Base-by-base conservation (phyloP, 2,797 vertebrate species). In the Uromys caudimaculatus region DNA sequence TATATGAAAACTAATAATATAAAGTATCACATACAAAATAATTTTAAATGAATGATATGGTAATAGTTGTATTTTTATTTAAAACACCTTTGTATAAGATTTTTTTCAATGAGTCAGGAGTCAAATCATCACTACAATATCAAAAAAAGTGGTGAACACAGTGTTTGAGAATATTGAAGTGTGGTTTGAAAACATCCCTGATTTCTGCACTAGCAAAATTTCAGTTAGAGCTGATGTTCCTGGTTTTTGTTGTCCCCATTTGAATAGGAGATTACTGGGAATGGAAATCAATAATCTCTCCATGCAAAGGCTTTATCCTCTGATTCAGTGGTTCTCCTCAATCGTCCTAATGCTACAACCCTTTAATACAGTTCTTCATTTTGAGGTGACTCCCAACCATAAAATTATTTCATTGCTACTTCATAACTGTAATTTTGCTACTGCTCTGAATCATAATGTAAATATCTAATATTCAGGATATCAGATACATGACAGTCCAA, bases 221-320 rank as follows among this genome's bases (percentile, higher is more conserved):
- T 83, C 1, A 3, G 29, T 2, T 44, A 41, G 12, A 78, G 27
- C 27, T 69, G 13, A 88, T 38, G 11, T 47, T 60, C 35, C n/a
- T 60, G 16, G 52, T 29, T 9, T 54, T 73, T 95, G 41, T 4
- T 95, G 52, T 35, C 64, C 41, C 52, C 32, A n/a, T 81, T 41
- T 95, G 35, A 89, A 60, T 62, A 47, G 58, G 29, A 47, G 41
- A 54, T 76, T 54, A n/a, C 52, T n/a, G 5, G 92, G 92, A 93
- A 58, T 21, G 93, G 93, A 96, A 93, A 94, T 44, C 35, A 56
- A 87, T 86, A 93, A n/a, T 95, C 92, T 97, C 85, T 38, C 38
- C 35, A 84, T 54, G 38, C n/a, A 84, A 58, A 19, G 89, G 81
- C 54, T 67, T 3, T 52, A n/a, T 86, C 6, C 38, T 75, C 94